These are phyloP conservation scores for Pangasianodon hypophthalmus DNA, from an alignment of 2,113 vertebrate species.

Conservation along the genomic window DNA sequence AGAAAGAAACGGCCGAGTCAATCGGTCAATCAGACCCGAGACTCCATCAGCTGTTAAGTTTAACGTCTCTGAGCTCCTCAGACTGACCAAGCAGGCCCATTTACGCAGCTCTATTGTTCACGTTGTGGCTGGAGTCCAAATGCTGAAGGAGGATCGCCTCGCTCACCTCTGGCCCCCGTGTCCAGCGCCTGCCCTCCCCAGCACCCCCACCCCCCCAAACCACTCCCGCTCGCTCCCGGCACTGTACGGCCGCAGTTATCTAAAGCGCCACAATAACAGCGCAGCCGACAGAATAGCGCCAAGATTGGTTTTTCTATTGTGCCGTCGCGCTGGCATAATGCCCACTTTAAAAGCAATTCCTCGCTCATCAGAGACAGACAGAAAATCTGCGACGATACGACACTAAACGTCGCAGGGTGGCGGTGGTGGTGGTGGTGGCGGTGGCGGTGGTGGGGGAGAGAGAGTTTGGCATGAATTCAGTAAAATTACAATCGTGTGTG, in stretches of 20 bases:
- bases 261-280: conserved; percentile 94
- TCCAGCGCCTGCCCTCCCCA: conserved; percentile 36
- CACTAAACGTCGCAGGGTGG: conserved; percentile 85
- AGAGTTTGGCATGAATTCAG: conserved; percentile 22
- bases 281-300: conserved; percentile 88
- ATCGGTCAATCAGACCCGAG: conserved; percentile 59
- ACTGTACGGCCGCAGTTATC: conserved; percentile 84
- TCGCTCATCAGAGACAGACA: conserved; percentile 83
- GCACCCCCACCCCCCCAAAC: neutral
- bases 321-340: conserved; percentile 92
- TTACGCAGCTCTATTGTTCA: conserved; percentile 47
- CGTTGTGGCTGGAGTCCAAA: neutral
- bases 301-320: conserved; percentile 95
- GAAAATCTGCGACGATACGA: conserved; percentile 90
- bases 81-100: conserved; percentile 77
- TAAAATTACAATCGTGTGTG: conserved; percentile 49
- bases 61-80: conserved; percentile 91
- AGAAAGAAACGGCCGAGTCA: conserved; percentile 56
- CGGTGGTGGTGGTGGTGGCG: conserved; percentile 48
- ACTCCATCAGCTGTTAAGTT: conserved; percentile 86
- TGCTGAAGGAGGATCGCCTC: conserved; percentile 22
- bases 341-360: conserved; percentile 95
- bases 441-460: neutral
- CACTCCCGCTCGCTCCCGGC: neutral
- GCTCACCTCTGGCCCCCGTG: conserved; percentile 43